Evolutionary conservation across 37 sponge, comb jelly and placozoan genomes (phyloP).

Genomic region (Oopsacas minuta): DNA sequence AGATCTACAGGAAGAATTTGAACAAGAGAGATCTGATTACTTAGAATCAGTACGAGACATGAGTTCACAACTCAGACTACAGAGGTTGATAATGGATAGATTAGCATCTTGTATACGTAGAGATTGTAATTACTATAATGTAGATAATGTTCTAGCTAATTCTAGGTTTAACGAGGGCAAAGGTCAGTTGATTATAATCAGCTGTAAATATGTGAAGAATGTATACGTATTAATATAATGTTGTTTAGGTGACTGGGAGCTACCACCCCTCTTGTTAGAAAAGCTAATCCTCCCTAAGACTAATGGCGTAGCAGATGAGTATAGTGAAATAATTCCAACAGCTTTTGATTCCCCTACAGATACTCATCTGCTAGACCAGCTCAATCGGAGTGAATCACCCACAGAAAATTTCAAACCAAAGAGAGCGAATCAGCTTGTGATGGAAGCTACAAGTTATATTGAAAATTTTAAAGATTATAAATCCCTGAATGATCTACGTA

Average conservation of each 20-base stretch:
- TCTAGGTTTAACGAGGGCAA: slow-evolving; percentile 51
- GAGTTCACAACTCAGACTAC: slow-evolving; percentile 35
- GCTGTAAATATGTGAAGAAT: no score
- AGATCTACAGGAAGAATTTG: slow-evolving; percentile 75
- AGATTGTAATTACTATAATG: slow-evolving; percentile 94
- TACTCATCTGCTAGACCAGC: neutral
- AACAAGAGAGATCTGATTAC: slow-evolving; percentile 65
- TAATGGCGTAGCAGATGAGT: neutral
- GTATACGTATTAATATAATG: no score
- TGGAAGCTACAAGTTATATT: slow-evolving; percentile 8
- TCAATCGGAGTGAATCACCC: slow-evolving; percentile 22
- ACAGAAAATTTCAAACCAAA: slow-evolving; percentile 68
- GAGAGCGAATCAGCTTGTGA: slow-evolving; percentile 48
- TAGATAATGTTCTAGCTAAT: slow-evolving; percentile 60
- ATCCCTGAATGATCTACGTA: neutral
- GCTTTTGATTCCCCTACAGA: neutral
- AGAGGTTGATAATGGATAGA: slow-evolving; percentile 49
- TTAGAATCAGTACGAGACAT: slow-evolving; percentile 76
- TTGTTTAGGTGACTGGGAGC: neutral
- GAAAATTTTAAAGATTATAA: slow-evolving; percentile 1
- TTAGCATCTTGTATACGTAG: slow-evolving; percentile 57
- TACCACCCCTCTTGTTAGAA: neutral
- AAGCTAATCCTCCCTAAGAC: neutral
- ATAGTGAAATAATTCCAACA: neutral
- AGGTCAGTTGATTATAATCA: slow-evolving; percentile 56